Conservation (phyloP, 2,113 vertebrate genomes). For the Typhlomys cinereus region DNA sequence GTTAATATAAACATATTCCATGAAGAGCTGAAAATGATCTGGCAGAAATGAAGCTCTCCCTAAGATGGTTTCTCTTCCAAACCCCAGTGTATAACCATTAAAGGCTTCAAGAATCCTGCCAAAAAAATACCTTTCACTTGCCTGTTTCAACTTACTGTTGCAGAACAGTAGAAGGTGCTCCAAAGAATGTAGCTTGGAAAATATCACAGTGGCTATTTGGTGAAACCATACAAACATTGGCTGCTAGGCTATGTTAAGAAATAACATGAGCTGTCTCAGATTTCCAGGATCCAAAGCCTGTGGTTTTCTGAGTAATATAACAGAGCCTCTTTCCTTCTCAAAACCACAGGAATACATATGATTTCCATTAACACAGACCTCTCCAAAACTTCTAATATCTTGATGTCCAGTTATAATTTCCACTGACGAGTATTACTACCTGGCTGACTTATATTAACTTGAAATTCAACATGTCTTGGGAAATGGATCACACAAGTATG, state of each 20-base stretch:
- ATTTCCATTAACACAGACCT: not conserved
- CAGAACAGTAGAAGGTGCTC: constrained; percentile 2
- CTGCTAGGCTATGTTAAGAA: not conserved
- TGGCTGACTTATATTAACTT: not conserved
- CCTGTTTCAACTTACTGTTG: not conserved
- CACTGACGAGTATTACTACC: not conserved
- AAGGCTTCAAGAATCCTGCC: not conserved
- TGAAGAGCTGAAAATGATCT: not conserved
- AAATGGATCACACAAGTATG: no score
- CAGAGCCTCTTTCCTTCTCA: not conserved
- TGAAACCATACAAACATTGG: not conserved
- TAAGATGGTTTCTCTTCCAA: not conserved
- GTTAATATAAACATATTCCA: not conserved
- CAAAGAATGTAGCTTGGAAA: not conserved
- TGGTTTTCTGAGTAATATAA: not conserved
- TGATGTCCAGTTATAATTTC: not conserved
- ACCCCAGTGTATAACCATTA: not conserved
- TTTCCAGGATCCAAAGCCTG: not conserved
- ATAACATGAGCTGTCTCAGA: not conserved
- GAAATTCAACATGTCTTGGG: constrained; percentile 6
- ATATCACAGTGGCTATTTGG: not conserved
- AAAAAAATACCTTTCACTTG: not conserved
- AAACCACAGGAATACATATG: not conserved
- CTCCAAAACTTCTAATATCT: not conserved
- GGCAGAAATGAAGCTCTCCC: not conserved